Conservation (phyloP, 2,797 vertebrate species). For the Premnoplex brunnescens region DNA sequence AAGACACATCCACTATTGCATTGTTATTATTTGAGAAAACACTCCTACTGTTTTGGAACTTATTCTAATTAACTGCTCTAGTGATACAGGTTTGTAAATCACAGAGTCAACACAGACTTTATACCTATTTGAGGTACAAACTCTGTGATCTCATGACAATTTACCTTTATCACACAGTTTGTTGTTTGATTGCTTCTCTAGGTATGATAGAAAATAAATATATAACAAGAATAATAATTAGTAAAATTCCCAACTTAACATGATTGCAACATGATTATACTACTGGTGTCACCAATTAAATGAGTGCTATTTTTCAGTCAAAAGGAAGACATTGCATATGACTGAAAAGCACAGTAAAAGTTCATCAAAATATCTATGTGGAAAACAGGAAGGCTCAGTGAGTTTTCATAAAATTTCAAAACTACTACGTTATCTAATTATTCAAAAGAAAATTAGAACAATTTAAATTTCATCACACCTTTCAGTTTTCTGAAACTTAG, state of each 20-base stretch:
- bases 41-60: background rate
- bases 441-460: background rate
- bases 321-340: background rate
- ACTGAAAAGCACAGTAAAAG: background rate
- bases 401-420: background rate
- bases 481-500: background rate
- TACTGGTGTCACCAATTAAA: background rate
- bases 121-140: background rate
- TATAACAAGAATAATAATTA: background rate
- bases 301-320: background rate
- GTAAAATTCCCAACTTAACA: background rate
- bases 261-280: background rate
- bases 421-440: background rate
- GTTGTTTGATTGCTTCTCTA: background rate
- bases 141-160: background rate
- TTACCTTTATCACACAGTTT: background rate
- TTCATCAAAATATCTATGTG: background rate
- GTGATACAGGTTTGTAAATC: background rate
- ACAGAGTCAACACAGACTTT: background rate
- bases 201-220: background rate
- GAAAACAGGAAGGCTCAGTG: background rate
- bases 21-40: background rate
- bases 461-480: background rate
- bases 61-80: background rate
- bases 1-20: background rate